Percentiles rank a stretch among this genome's conserved stretches.
These are phyloP conservation scores for Notothenia rossii DNA, from an alignment of 2,113 vertebrate genomes.

Conservation along the genomic window DNA sequence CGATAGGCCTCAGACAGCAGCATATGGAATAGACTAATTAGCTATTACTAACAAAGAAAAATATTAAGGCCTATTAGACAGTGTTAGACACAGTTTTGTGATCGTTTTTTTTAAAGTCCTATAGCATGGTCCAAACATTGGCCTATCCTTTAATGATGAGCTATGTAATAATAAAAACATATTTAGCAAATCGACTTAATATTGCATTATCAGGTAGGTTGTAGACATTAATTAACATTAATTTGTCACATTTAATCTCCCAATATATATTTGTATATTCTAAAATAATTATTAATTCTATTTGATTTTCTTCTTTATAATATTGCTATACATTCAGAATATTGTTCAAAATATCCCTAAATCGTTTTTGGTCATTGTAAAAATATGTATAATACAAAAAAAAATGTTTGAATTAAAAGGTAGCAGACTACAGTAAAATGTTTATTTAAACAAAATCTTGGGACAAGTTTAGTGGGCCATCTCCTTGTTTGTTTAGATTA, in stretches of 20 bases:
- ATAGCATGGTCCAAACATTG: too few species aligned
- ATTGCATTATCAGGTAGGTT: too few species aligned
- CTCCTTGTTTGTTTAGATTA: conserved; percentile 90
- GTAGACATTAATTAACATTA: too few species aligned
- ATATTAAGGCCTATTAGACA: not conserved
- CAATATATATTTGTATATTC: not conserved
- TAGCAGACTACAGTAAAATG: not conserved
- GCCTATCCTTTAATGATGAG: too few species aligned
- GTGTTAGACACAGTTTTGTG: not conserved
- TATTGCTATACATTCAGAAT: not conserved
- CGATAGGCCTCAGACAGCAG: conserved; percentile 13
- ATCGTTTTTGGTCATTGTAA: not conserved
- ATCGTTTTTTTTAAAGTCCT: not conserved
- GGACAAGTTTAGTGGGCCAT: conserved; percentile 65
- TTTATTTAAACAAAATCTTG: not conserved
- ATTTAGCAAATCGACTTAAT: too few species aligned
- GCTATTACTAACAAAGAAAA: not conserved
- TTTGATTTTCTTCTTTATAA: not conserved
- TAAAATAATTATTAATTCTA: not conserved
- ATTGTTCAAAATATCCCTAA: not conserved
- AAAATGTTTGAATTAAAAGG: not conserved
- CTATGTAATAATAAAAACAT: too few species aligned
- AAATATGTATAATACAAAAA: not conserved
- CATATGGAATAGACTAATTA: conserved; percentile 19
- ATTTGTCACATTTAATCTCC: too few species aligned